phyloP scores from a whole-genome alignment of 1,140 invertebrate genomes.

The Megathymus violae region DNA sequence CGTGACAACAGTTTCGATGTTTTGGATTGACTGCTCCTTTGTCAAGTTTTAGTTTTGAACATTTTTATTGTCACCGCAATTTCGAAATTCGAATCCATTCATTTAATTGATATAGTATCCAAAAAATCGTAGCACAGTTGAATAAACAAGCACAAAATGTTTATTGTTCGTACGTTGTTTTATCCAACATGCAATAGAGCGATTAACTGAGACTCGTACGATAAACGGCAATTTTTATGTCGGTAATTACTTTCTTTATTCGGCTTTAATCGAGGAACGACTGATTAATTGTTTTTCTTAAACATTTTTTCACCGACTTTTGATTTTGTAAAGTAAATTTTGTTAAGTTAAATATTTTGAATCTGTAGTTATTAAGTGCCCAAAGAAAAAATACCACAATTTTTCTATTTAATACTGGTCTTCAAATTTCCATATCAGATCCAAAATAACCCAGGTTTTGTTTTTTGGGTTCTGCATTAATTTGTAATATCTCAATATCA shows the following conservation, averaged over 20 bases:
- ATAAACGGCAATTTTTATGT: slow-evolving; percentile 29
- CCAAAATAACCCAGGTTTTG: too few species aligned
- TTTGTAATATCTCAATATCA: too few species aligned
- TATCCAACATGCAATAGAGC: slow-evolving; percentile 25
- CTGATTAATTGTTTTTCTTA: slow-evolving; percentile 26
- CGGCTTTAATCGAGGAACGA: slow-evolving; percentile 31
- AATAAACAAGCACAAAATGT: slow-evolving; percentile 14
- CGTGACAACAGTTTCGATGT: too few species aligned
- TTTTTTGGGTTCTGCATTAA: too few species aligned
- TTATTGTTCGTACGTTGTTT: slow-evolving; percentile 22
- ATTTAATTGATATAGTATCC: slow-evolving; percentile 9
- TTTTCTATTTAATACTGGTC: too few species aligned
- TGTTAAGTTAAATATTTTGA: neutral
- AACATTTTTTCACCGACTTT: slow-evolving; percentile 5
- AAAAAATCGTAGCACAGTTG: neutral
- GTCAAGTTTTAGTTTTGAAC: neutral
- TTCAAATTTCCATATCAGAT: too few species aligned
- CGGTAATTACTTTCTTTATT: slow-evolving; percentile 30
- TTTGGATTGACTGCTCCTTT: neutral
- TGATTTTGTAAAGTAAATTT: slow-evolving; percentile 12
- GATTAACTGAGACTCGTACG: slow-evolving; percentile 24
- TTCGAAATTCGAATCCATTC: neutral
- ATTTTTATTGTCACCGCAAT: neutral
- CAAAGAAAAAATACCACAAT: too few species aligned
- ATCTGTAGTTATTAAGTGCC: too few species aligned